Percentiles rank a stretch among this genome's conserved stretches.
These are phyloP conservation scores for Scomber japonicus DNA, from an alignment of 2,113 vertebrate genomes.

Conservation along the genomic window DNA sequence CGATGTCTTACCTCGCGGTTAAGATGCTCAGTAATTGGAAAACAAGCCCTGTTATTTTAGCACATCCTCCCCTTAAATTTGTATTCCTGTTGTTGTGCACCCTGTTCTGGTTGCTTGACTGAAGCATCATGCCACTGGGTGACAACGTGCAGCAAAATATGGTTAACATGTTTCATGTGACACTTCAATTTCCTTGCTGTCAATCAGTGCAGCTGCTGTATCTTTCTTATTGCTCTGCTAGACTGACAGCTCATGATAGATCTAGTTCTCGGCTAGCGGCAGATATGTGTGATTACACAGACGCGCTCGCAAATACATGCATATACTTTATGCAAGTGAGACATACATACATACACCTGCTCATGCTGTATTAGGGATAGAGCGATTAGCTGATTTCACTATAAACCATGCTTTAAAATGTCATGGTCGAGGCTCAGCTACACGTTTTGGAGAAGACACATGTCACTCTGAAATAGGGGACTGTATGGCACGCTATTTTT, in stretches of 20 bases:
- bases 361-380: no score
- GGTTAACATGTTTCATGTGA: constrained; percentile 80
- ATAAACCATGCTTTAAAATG: no score
- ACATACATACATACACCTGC: neutral
- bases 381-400: no score
- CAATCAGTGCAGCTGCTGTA: constrained; percentile 72
- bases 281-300: constrained; percentile 58
- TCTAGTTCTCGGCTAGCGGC: constrained; percentile 37
- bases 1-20: constrained; percentile 12
- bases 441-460: no score
- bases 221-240: constrained; percentile 44
- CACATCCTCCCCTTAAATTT: constrained; percentile 3
- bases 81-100: constrained; percentile 31
- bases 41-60: constrained; percentile 36
- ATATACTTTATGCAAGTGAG: constrained; percentile 17
- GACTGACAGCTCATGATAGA: constrained; percentile 65
- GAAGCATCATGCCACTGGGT: constrained; percentile 40
- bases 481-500: no score
- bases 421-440: no score
- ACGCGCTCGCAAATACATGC: constrained; percentile 35
- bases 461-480: no score
- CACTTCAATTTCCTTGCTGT: constrained; percentile 83
- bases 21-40: constrained; percentile 40
- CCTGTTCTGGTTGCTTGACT: constrained; percentile 33
- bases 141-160: constrained; percentile 70